Conservation (phyloP, 2,888 invertebrate species). For the Morpho achilles region DNA sequence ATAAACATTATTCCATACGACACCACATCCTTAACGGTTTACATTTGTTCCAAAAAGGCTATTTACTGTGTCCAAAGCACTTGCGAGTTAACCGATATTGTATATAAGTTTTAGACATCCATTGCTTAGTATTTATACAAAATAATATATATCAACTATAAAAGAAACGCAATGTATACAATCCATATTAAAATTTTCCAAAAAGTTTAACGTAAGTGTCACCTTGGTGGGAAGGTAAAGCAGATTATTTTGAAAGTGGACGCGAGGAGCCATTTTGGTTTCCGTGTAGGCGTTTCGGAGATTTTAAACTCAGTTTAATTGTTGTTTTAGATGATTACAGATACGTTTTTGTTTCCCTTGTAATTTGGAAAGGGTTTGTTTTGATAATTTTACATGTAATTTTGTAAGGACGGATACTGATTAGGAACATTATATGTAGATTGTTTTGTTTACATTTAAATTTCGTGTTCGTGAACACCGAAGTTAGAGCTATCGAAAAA, state of each 20-base stretch:
- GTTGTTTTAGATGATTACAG: conserved; percentile 15
- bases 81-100: conserved; percentile 14
- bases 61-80: conserved; percentile 18
- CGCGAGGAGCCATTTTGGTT: conserved; percentile 17
- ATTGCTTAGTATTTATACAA: not conserved
- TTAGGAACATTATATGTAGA: too few relatives aligned
- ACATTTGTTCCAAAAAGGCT: conserved; percentile 21
- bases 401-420: not conserved
- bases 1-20: conserved; percentile 13
- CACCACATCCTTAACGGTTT: conserved; percentile 6
- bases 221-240: not conserved
- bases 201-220: not conserved
- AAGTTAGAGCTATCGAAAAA: too few relatives aligned
- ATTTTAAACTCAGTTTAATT: conserved; percentile 22
- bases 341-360: conserved; percentile 10
- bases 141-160: not conserved
- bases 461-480: too few relatives aligned
- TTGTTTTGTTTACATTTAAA: too few relatives aligned
- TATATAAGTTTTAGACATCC: not conserved
- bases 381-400: not conserved
- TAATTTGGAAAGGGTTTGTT: not conserved
- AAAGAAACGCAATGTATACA: conserved; percentile 1
- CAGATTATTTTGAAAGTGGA: conserved; percentile 8
- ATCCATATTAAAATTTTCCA: not conserved
- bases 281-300: conserved; percentile 8